Percentiles rank a stretch among this genome's conserved stretches.
Evolutionary conservation across 2,113 vertebrate species (phyloP).

Genomic region (Microtus montanus): DNA sequence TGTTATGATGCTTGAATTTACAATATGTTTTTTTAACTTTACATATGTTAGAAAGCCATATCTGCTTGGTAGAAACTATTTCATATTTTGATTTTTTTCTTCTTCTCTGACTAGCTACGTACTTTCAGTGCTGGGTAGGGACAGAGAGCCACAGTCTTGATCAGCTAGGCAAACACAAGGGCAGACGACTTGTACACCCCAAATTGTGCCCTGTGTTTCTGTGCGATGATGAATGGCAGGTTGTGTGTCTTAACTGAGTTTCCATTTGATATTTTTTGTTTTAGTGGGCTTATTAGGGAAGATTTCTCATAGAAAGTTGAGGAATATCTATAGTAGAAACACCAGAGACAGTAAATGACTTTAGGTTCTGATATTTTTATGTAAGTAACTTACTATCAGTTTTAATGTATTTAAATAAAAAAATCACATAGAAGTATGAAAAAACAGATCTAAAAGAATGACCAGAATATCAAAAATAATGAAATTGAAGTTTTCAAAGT

Average conservation of each 20-base stretch:
- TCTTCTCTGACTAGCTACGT: neutral
- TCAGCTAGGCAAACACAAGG: neutral
- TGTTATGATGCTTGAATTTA: neutral
- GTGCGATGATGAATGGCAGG: neutral
- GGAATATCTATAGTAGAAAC: neutral
- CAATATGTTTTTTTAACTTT: neutral
- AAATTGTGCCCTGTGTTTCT: neutral
- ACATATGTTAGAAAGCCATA: neutral
- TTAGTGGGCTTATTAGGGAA: neutral
- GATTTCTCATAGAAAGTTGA: neutral
- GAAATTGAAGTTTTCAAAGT: neutral
- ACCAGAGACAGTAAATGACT: neutral
- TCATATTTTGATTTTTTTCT: neutral
- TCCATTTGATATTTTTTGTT: neutral
- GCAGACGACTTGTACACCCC: neutral
- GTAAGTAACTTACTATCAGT: neutral
- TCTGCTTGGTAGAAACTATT: neutral
- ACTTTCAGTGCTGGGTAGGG: neutral
- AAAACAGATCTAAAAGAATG: conserved; percentile 28
- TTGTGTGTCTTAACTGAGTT: neutral
- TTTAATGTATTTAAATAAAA: neutral
- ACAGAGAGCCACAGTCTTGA: neutral
- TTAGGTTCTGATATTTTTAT: neutral
- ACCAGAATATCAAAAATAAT: neutral
- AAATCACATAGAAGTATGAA: conserved; percentile 12